Evolutionary conservation across 2,113 vertebrate genomes (phyloP).

Genomic region (Jaculus jaculus): DNA sequence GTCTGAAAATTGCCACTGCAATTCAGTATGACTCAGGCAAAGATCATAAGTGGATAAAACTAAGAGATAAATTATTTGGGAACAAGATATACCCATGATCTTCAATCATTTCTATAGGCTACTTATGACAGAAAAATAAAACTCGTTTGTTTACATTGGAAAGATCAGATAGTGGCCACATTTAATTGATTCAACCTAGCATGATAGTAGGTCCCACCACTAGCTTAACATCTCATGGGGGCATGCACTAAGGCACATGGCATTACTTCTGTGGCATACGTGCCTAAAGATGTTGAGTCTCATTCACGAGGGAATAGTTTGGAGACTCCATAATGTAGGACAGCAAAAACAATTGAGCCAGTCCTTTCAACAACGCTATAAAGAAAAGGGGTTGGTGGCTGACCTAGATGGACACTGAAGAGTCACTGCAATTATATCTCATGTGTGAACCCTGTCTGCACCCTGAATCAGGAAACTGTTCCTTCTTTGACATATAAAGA

Average conservation of each 20-base stretch:
- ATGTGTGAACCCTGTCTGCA: background rate
- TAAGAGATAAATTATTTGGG: background rate
- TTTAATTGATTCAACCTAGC: background rate
- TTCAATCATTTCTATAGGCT: background rate
- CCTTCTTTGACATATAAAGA: background rate
- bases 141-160: background rate
- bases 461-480: background rate
- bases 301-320: constrained; percentile 19
- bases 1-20: background rate
- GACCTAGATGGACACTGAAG: background rate
- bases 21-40: background rate
- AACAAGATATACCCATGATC: background rate
- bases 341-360: background rate
- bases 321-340: constrained; percentile 9
- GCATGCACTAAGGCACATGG: background rate
- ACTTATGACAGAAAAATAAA: constrained; percentile 18
- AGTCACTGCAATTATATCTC: background rate
- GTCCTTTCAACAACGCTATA: background rate
- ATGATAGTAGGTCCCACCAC: background rate
- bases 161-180: background rate
- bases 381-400: background rate
- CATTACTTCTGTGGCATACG: constrained; percentile 7
- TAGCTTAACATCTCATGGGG: background rate
- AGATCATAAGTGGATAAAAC: constrained; percentile 30
- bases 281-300: background rate